Evolutionary conservation across 2,888 invertebrate species (phyloP).

Genomic region (Meta bourneti): DNA sequence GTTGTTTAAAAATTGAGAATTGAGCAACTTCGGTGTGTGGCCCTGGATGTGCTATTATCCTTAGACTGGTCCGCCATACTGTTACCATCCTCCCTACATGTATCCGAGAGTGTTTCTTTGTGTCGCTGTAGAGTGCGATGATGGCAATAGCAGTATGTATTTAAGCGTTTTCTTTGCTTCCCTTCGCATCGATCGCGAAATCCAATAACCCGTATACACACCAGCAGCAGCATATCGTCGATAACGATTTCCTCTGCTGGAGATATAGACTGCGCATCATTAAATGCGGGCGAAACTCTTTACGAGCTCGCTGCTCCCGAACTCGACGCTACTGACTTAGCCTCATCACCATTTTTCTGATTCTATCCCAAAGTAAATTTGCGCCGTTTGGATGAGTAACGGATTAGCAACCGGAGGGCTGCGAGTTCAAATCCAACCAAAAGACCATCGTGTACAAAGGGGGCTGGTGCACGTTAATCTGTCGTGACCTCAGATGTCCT

Average conservation of each 20-base stretch:
- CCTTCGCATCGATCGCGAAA: constrained; percentile 33
- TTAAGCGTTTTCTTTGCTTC: constrained; percentile 24
- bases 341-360: neutral
- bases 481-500: no score
- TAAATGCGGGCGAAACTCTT: neutral
- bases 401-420: no score
- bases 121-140: constrained; percentile 3
- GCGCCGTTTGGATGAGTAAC: no score
- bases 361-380: neutral
- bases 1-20: neutral
- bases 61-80: neutral
- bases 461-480: no score
- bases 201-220: constrained; percentile 58
- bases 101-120: neutral
- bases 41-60: neutral
- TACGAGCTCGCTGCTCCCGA: no score
- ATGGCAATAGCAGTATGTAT: constrained; percentile 27
- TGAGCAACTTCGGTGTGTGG: neutral
- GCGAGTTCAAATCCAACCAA: no score
- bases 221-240: constrained; percentile 21
- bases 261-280: neutral
- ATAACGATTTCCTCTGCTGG: constrained; percentile 45
- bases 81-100: neutral
- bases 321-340: no score
- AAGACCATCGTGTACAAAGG: no score